Conservation (phyloP, 1,140 invertebrate species). For the Eriocheir sinensis region DNA sequence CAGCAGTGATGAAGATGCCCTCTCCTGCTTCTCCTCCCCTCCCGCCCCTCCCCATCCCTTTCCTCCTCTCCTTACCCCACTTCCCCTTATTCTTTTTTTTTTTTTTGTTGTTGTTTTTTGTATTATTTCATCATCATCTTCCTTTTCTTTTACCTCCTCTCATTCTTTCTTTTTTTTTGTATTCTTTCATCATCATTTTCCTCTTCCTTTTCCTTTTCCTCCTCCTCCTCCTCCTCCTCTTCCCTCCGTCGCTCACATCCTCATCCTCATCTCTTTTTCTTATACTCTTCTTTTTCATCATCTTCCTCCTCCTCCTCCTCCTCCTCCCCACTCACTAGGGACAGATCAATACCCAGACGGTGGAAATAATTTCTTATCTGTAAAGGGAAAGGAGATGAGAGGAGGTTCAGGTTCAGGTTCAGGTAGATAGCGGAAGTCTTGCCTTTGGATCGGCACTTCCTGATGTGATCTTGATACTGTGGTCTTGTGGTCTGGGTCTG, state of each 20-base stretch:
- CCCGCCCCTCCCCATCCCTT: no score
- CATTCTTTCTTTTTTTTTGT: background rate
- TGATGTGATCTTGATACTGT: no score
- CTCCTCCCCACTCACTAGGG: background rate
- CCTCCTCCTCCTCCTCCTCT: background rate
- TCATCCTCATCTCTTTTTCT: background rate
- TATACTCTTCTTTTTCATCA: background rate
- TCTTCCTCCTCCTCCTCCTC: background rate
- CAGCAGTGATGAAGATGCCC: background rate
- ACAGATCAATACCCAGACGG: conserved; percentile 3
- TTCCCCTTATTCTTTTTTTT: background rate
- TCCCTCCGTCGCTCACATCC: background rate
- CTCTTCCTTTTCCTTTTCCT: no score
- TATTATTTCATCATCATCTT: no score
- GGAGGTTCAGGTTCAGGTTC: no score
- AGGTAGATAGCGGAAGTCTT: no score
- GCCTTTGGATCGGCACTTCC: no score
- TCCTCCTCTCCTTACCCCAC: background rate
- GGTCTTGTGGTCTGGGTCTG: no score
- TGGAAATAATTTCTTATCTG: background rate
- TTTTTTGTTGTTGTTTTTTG: no score
- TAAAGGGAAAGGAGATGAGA: background rate
- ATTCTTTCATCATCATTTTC: no score
- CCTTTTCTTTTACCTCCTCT: background rate
- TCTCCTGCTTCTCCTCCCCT: background rate